Percentiles rank a stretch among this genome's conserved stretches.
Evolutionary conservation across 2,888 invertebrate species (phyloP).

Genomic region (Pedicia rivosa): DNA sequence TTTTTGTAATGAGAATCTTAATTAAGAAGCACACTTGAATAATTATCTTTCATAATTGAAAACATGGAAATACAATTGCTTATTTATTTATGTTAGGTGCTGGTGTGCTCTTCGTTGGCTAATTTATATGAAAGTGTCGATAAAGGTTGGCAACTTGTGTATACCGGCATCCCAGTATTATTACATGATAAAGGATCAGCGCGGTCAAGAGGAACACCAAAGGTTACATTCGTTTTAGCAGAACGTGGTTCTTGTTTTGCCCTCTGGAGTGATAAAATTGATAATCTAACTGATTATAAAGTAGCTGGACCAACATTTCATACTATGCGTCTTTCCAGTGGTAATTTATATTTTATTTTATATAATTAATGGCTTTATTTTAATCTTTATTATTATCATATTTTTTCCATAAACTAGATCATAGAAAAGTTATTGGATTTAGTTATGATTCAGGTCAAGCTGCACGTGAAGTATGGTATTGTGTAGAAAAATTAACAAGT

Average conservation of each 20-base stretch:
- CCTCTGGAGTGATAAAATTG: constrained; percentile 66
- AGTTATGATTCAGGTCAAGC: constrained; percentile 62
- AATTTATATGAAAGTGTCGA: constrained; percentile 49
- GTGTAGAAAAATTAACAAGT: constrained; percentile 51
- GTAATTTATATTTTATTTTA: constrained; percentile 3
- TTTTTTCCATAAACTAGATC: constrained; percentile 34
- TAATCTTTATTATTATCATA: neutral
- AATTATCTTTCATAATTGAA: no score
- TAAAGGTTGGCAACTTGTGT: constrained; percentile 51
- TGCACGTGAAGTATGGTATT: constrained; percentile 51
- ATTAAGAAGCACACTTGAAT: no score
- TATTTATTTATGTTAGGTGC: constrained; percentile 34
- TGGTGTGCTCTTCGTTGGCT: constrained; percentile 58
- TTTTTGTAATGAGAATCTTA: no score
- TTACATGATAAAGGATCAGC: constrained; percentile 63
- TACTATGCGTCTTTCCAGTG: constrained; percentile 56
- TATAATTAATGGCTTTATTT: neutral
- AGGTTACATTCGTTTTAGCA: constrained; percentile 53
- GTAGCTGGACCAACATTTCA: constrained; percentile 59
- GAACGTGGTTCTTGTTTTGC: constrained; percentile 69
- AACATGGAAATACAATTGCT: no score
- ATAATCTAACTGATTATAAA: constrained; percentile 60
- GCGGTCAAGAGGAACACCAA: constrained; percentile 45
- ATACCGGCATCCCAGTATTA: constrained; percentile 64
- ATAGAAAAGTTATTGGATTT: constrained; percentile 58